phyloP scores from a whole-genome alignment of 1,140 invertebrate species.

The Potamilus streckersoni region DNA sequence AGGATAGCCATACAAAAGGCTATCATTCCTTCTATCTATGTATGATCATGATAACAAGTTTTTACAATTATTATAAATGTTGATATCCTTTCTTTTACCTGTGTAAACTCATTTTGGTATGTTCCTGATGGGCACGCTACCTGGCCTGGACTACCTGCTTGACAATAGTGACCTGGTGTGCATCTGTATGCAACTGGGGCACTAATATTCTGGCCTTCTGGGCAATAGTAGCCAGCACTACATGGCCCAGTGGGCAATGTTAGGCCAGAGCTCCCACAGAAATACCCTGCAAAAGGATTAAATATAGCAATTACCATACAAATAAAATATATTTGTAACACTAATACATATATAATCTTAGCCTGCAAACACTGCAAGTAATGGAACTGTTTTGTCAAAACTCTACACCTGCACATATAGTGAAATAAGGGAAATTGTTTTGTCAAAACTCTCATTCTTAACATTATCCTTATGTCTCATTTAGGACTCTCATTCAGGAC shows the following conservation, averaged over 20 bases:
- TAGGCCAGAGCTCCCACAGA: slow-evolving; percentile 54
- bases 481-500: too few species aligned
- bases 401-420: too few species aligned
- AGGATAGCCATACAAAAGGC: too few species aligned
- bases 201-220: slow-evolving; percentile 58
- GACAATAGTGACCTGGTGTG: slow-evolving; percentile 61
- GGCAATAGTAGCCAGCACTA: slow-evolving; percentile 60
- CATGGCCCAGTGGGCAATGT: slow-evolving; percentile 49
- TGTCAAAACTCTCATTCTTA: too few species aligned
- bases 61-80: background rate
- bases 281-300: slow-evolving; percentile 46
- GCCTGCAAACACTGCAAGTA: too few species aligned
- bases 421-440: too few species aligned
- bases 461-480: too few species aligned
- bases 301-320: slow-evolving; percentile 5
- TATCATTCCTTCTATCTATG: background rate
- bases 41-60: background rate
- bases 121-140: slow-evolving; percentile 52
- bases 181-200: slow-evolving; percentile 48
- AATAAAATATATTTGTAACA: too few species aligned
- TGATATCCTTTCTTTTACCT: slow-evolving; percentile 37
- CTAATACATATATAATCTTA: too few species aligned
- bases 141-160: slow-evolving; percentile 41
- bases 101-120: slow-evolving; percentile 60
- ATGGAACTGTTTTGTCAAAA: too few species aligned